These are phyloP conservation scores for Phalera bucephala DNA, from an alignment of 2,888 invertebrate genomes.

Conservation along the genomic window DNA sequence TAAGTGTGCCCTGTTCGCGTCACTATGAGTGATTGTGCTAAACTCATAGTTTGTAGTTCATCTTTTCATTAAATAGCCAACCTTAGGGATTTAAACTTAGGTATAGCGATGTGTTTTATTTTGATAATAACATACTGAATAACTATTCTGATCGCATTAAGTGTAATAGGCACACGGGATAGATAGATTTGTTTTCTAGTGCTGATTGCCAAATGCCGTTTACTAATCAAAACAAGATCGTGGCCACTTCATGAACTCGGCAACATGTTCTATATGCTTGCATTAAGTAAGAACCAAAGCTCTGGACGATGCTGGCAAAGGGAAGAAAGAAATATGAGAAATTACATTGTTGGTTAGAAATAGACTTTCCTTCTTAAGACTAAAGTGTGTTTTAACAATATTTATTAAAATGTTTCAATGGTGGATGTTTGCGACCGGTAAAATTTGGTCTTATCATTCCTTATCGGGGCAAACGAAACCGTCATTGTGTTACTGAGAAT, in stretches of 20 bases:
- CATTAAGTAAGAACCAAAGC: not conserved
- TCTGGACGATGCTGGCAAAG: conserved; percentile 13
- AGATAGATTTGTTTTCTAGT: conserved; percentile 34
- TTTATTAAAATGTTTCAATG: conserved; percentile 39
- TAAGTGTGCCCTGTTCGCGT: conserved; percentile 57
- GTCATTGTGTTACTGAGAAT: conserved; percentile 45
- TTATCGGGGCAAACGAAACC: conserved; percentile 75
- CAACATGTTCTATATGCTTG: not conserved
- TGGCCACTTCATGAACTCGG: too few species aligned
- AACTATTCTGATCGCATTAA: conserved; percentile 36
- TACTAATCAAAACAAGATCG: too few species aligned
- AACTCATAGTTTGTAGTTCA: conserved; percentile 79
- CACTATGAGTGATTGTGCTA: conserved; percentile 83
- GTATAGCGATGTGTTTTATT: conserved; percentile 43
- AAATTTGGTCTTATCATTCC: conserved; percentile 86
- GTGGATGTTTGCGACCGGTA: conserved; percentile 77
- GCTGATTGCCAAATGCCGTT: conserved; percentile 15
- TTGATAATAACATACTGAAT: conserved; percentile 38
- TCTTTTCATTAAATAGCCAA: conserved; percentile 61
- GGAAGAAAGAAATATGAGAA: too few species aligned
- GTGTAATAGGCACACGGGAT: conserved; percentile 45
- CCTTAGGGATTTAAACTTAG: conserved; percentile 47
- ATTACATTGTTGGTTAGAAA: conserved; percentile 17
- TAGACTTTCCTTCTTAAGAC: conserved; percentile 55
- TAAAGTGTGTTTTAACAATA: conserved; percentile 60